Evolutionary conservation across 2,113 vertebrate species (phyloP).

Genomic region (Trematocara zebra): DNA sequence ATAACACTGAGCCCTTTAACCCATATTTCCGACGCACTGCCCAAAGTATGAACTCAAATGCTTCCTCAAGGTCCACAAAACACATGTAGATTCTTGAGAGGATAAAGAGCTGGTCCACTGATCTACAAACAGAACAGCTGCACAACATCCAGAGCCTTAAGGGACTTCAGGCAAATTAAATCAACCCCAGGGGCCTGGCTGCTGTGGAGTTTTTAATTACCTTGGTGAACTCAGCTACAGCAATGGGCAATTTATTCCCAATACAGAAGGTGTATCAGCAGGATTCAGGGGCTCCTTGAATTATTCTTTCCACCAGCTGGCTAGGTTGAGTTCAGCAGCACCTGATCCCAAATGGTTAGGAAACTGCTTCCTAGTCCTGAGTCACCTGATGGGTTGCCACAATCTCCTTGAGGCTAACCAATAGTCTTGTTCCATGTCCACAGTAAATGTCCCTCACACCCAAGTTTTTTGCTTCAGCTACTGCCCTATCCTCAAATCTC

Average conservation of each 20-base stretch:
- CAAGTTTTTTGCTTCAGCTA: not conserved
- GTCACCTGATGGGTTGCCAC: not conserved
- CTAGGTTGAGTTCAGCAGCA: not conserved
- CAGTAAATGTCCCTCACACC: not conserved
- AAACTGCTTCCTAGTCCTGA: not conserved
- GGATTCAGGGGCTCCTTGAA: not conserved
- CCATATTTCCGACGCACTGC: not conserved
- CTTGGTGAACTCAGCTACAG: not conserved
- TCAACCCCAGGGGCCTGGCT: not conserved
- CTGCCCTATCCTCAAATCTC: not conserved
- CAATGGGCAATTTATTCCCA: not conserved
- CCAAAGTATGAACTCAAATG: not conserved
- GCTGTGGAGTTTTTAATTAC: not conserved
- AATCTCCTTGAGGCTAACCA: not conserved
- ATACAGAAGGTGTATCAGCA: not conserved
- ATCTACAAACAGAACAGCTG: not conserved
- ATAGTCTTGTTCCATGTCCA: not conserved
- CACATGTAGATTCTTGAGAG: not conserved
- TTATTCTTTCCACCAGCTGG: not conserved
- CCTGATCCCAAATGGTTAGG: not conserved
- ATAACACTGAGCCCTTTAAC: not conserved
- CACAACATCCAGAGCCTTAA: not conserved
- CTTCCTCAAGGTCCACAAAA: not conserved
- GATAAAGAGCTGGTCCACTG: not conserved
- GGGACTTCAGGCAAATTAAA: not conserved